Base-by-base conservation (phyloP, 53 echinoderm and acorn worm species). In the Actinopyga echinites region DNA sequence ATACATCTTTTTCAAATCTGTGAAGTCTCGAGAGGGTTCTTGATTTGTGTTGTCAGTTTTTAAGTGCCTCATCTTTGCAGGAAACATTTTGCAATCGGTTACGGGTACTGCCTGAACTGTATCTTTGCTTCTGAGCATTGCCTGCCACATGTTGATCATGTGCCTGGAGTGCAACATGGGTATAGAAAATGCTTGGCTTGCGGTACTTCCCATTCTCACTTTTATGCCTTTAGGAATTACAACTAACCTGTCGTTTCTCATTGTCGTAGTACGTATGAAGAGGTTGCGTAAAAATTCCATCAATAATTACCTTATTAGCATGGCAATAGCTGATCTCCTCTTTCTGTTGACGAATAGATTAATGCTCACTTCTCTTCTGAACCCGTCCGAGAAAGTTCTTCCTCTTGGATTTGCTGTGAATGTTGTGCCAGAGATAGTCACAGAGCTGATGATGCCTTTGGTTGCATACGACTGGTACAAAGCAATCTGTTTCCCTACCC, bases 391-490 rank as follows among this genome's bases (percentile, higher is more conserved):
- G 22, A 34, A 20, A 68, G 9, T 20, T 2, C 4, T 68, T 31
- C 12, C n/a, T 34, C n/a, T 68, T 20, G 68, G 32, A 5, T 68
- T 32, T 34, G 68, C 68, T 4, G 6, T 68, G 9, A 68, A 68
- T 35, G 34, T 34, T 38, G 22, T 68, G 3, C 68, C 68, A 19
- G 68, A 68, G 34, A 68, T 68, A 17, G 68, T 68, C 0, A 68
- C 68, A 2, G 68, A 68, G 40, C 34, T 68, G 6, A 68, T 68
- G 68, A 68, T 68, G 68, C 68, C 68, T 68, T 23, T 68, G 31
- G 34, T 68, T 19, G 68, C 68, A 30, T 68, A 68, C 40, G 68
- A 68, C 21, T 68, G 68, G 68, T 68, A 68, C 68, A 68, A 68
- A 31, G 68, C 68, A 8, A 68, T 68, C 22, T 68, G 68, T 38